Conservation (phyloP, 2,797 vertebrate species). For the Gymnoscopelus microlampas region DNA sequence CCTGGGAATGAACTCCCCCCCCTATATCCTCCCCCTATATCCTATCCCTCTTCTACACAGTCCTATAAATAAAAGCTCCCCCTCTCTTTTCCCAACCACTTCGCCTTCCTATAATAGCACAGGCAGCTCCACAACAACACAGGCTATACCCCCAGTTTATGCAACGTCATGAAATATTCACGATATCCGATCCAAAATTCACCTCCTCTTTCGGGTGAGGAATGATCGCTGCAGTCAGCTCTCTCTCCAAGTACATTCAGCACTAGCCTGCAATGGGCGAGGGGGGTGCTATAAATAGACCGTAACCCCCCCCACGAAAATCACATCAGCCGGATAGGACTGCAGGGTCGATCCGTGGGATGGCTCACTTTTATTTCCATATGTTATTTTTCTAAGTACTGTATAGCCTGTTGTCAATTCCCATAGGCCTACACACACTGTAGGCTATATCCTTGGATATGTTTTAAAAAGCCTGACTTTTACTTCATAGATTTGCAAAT, state of each 20-base stretch:
- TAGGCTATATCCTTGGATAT: no score
- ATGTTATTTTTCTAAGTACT: not conserved
- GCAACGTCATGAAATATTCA: conserved; percentile 66
- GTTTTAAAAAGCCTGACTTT: not conserved
- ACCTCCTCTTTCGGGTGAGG: conserved; percentile 37
- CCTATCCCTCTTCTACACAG: conserved; percentile 14
- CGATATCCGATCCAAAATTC: conserved; percentile 42
- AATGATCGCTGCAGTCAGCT: conserved; percentile 71
- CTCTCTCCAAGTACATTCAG: conserved; percentile 49
- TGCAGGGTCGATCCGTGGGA: conserved; percentile 66
- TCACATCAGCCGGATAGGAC: conserved; percentile 72
- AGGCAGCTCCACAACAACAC: conserved; percentile 31
- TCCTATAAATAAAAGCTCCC: not conserved
- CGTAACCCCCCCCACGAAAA: conserved; percentile 57
- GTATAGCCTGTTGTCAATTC: not conserved
- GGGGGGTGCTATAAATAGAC: conserved; percentile 79
- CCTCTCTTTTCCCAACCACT: conserved; percentile 25
- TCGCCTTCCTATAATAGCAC: conserved; percentile 29
- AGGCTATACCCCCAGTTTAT: conserved; percentile 14
- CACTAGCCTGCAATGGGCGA: conserved; percentile 63
- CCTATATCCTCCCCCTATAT: conserved; percentile 4
- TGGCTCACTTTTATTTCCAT: conserved; percentile 46
- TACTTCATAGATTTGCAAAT: not conserved
- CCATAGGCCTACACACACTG: no score
- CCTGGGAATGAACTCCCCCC: conserved; percentile 62